phyloP scores from a whole-genome alignment of 2,888 invertebrate genomes.

The Brachyopa scutellaris region DNA sequence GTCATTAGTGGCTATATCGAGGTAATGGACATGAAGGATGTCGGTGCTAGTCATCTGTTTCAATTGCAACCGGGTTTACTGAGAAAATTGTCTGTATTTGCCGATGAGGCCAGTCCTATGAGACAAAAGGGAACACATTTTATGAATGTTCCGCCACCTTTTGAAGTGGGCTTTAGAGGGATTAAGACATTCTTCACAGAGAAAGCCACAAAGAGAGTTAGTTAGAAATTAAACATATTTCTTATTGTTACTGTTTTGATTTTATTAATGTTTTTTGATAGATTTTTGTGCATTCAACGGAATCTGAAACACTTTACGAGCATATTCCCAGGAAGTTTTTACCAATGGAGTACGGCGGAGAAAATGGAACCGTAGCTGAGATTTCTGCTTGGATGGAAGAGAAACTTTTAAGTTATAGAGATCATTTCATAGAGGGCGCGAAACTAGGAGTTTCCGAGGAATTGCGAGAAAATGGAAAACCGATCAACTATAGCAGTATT shows the following conservation, averaged over 20 bases:
- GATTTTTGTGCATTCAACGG: conserved; percentile 31
- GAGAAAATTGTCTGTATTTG: conserved; percentile 84
- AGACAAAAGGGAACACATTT: conserved; percentile 85
- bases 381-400: conserved; percentile 36
- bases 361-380: conserved; percentile 47
- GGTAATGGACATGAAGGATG: conserved; percentile 84
- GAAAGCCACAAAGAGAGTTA: conserved; percentile 85
- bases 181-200: conserved; percentile 85
- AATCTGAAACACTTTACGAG: conserved; percentile 52
- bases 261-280: neutral
- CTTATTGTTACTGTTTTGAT: too few relatives aligned
- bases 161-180: conserved; percentile 84
- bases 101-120: conserved; percentile 85
- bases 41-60: conserved; percentile 83
- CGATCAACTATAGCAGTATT: conserved; percentile 74
- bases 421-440: conserved; percentile 78
- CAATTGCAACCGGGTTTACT: conserved; percentile 85
- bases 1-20: conserved; percentile 83
- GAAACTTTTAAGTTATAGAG: conserved; percentile 39
- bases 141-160: conserved; percentile 84
- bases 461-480: conserved; percentile 75
- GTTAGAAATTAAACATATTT: conserved; percentile 71
- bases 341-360: conserved; percentile 65
- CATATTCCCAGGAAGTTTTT: conserved; percentile 46
- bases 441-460: conserved; percentile 78